Evolutionary conservation across 2,797 vertebrate species (phyloP).

Genomic region (Oreochromis mossambicus): DNA sequence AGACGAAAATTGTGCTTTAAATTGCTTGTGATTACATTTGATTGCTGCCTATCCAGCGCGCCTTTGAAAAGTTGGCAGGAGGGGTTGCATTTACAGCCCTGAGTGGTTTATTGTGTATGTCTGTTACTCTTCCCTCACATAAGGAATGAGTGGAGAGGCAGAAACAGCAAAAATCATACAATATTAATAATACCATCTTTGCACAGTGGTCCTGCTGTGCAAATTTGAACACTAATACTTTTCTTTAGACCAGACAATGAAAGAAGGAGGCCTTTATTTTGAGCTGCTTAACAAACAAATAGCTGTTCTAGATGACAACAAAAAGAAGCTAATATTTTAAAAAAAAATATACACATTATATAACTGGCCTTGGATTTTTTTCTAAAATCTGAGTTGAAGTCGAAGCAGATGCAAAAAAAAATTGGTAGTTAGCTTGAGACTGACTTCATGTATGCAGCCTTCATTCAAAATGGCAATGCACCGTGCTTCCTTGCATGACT

Average conservation of each 20-base stretch:
- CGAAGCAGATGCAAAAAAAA: neutral
- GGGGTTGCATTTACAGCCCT: neutral
- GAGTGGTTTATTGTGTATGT: neutral
- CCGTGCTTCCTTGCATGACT: neutral
- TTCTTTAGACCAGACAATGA: neutral
- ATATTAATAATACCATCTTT: neutral
- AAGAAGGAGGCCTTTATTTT: neutral
- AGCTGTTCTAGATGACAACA: neutral
- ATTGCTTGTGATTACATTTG: neutral
- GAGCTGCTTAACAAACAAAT: neutral
- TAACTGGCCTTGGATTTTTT: neutral
- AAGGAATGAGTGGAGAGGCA: neutral
- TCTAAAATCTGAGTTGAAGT: neutral
- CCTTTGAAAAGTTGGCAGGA: neutral
- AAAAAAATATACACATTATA: neutral
- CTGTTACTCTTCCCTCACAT: neutral
- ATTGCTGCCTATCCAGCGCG: neutral
- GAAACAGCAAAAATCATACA: neutral
- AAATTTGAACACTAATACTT: neutral
- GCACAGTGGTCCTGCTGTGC: neutral
- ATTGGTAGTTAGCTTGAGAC: neutral
- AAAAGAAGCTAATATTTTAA: neutral
- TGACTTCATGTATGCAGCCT: neutral
- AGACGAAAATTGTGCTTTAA: neutral
- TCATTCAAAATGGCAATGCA: neutral